Base-by-base conservation (phyloP, 2,888 invertebrate species). In the Polyploca ridens region DNA sequence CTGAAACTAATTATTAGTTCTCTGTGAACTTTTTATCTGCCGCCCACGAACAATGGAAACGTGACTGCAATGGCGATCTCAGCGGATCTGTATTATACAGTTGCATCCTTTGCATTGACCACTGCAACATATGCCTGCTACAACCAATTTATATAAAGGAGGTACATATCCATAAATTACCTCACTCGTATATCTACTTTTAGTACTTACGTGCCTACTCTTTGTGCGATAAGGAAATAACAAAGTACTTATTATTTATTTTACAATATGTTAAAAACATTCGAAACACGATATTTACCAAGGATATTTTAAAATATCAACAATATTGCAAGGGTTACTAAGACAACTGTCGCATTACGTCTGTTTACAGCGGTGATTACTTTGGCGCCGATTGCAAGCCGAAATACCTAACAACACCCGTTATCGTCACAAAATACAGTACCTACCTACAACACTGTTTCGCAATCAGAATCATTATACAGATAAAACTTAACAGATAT, bases 21-120 rank as follows among this genome's bases (percentile, higher is more conserved):
- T 85, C 85, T 81, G 86, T 86, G 88, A 87, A 88, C 86, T 93
- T 93, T 92, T 93, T 93, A 89, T 90, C 89, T 82, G 82, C 86
- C 88, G 86, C 83, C 81, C 81, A 80, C 84, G 86, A 89, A 93
- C 93, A 93, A 93, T 93, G 93, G 89, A 79, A 89, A 93, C 94
- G 94, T 94, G 93, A 93, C 90, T 86, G 88, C 75, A 90, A 87
- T 93, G 81, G 85, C 83, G 87, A 91, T 89, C 84, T 82, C 74
- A 72, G 66, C 65, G 68, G 69, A 10, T 77, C 78, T 77, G 75
- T 82, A 83, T 86, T 84, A 85, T 85, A 85, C 75, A 73, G 74
- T 68, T 68, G 68, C 73, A 72, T 79, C 78, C 78, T 76, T 73
- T 69, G 71, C 71, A 72, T 69, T 75, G 75, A 72, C 76, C 74